phyloP scores from a whole-genome alignment of 2,797 vertebrate species.

The Astyanax mexicanus region DNA sequence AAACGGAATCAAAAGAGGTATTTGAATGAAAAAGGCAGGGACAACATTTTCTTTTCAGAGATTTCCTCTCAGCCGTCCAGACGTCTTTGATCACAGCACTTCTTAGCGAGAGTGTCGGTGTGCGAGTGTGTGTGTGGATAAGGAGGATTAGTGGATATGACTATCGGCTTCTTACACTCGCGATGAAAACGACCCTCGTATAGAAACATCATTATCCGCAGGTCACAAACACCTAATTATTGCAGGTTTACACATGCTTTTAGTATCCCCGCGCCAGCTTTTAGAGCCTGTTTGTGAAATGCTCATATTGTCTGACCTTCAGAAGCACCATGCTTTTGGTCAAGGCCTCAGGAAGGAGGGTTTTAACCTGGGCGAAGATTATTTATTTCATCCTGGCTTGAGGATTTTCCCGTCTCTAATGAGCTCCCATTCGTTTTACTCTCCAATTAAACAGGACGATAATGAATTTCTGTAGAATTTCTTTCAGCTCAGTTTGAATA shows the following conservation, averaged over 20 bases:
- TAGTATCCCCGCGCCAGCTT: background rate
- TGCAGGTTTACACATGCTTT: background rate
- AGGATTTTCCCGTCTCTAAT: background rate
- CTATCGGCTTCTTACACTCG: background rate
- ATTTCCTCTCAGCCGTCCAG: background rate
- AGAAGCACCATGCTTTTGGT: background rate
- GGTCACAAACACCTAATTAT: constrained; percentile 18
- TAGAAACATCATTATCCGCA: constrained; percentile 12
- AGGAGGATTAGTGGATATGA: constrained; percentile 3
- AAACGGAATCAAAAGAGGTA: background rate
- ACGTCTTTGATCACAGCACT: background rate
- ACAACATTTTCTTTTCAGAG: background rate
- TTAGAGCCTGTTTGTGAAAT: background rate
- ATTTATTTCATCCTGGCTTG: background rate
- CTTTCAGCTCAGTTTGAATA: background rate
- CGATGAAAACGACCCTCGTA: background rate
- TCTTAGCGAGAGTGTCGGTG: background rate
- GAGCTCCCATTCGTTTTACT: background rate
- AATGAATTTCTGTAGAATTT: background rate
- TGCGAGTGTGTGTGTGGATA: constrained; percentile 4
- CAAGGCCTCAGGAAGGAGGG: background rate
- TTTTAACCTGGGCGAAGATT: background rate
- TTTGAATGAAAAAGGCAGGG: background rate
- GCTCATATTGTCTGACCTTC: background rate
- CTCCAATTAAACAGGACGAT: background rate